Evolutionary conservation across 2,113 vertebrate species (phyloP).

Genomic region (Brachirus orientalis): DNA sequence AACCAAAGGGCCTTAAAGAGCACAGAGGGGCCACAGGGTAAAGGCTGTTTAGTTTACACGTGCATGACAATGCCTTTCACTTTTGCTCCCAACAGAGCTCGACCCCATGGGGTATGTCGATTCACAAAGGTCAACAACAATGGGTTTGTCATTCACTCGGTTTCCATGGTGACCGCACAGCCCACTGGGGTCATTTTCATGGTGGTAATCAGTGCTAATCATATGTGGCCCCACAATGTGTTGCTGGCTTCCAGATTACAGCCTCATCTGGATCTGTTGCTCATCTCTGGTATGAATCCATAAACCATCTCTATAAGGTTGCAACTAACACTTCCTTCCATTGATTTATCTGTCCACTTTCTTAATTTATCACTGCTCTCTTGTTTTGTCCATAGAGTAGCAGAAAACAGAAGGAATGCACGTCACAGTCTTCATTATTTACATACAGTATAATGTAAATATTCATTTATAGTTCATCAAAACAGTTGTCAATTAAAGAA

Average conservation of each 20-base stretch:
- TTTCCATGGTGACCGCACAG: slow-evolving; percentile 60
- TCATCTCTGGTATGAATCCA: slow-evolving; percentile 8
- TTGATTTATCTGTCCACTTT: background rate
- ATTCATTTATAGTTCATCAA: too few species aligned
- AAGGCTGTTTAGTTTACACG: slow-evolving; percentile 70
- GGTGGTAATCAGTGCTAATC: slow-evolving; percentile 63
- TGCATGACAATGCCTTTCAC: slow-evolving; percentile 69
- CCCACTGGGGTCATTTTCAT: slow-evolving; percentile 55
- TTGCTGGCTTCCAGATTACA: background rate
- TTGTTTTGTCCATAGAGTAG: background rate
- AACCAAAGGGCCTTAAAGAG: slow-evolving; percentile 56
- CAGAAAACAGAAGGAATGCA: too few species aligned
- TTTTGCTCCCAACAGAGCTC: slow-evolving; percentile 51
- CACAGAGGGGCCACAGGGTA: slow-evolving; percentile 56
- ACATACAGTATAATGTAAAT: too few species aligned
- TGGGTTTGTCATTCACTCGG: slow-evolving; percentile 63
- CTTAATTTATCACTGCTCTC: background rate
- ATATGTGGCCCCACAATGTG: slow-evolving; percentile 51
- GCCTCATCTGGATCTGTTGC: slow-evolving; percentile 13
- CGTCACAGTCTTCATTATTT: background rate
- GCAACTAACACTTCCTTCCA: background rate
- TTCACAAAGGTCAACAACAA: slow-evolving; percentile 72
- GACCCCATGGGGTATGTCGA: slow-evolving; percentile 34
- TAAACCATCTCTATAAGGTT: background rate
- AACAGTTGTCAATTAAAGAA: too few species aligned